phyloP scores from a whole-genome alignment of 2,888 invertebrate species.

The Monochamus alternatus region DNA sequence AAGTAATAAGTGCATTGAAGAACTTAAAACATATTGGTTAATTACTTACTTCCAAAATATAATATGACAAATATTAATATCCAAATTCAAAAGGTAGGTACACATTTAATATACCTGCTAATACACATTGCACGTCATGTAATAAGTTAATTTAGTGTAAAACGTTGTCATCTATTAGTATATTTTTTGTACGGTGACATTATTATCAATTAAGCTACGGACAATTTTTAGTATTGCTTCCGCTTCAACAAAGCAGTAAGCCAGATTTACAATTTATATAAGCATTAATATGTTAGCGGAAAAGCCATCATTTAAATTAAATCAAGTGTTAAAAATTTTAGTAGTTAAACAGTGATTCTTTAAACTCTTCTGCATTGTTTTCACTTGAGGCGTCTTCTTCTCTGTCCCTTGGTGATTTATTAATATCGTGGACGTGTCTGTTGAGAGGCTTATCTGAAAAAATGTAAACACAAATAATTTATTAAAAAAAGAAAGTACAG shows the following conservation, averaged over 20 bases:
- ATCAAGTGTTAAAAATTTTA: neutral
- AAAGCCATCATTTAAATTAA: neutral
- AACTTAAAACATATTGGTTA: too few relatives aligned
- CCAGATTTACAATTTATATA: neutral
- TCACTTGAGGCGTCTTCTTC: neutral
- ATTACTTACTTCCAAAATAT: too few relatives aligned
- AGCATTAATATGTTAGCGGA: neutral
- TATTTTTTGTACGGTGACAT: neutral
- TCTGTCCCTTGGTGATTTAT: neutral
- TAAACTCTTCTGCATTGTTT: neutral
- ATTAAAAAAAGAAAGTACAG: neutral
- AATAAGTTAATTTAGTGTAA: too few relatives aligned
- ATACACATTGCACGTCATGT: too few relatives aligned
- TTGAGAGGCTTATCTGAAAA: constrained; percentile 15
- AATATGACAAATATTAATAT: too few relatives aligned
- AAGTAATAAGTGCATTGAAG: too few relatives aligned
- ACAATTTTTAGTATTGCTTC: too few relatives aligned
- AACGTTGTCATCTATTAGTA: neutral
- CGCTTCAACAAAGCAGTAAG: too few relatives aligned
- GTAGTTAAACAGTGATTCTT: constrained; percentile 8
- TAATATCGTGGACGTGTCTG: neutral
- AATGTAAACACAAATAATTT: neutral
- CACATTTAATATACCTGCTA: too few relatives aligned
- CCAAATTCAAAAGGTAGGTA: too few relatives aligned
- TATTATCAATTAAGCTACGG: too few relatives aligned